These are phyloP conservation scores for Crotophaga sulcirostris DNA, from an alignment of 2,113 vertebrate species.

Conservation along the genomic window DNA sequence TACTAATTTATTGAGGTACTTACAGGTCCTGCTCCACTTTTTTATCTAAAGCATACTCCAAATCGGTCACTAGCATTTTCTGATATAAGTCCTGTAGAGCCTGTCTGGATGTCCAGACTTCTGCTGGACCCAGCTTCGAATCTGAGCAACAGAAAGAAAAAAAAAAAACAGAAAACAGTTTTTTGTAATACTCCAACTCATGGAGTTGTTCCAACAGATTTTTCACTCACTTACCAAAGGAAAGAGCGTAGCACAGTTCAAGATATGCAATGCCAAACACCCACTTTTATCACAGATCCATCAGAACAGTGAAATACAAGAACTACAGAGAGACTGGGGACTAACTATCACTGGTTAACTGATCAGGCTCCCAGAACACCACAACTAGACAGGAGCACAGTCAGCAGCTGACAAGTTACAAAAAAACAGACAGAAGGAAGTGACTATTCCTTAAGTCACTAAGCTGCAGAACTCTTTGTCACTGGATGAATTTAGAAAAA, in stretches of 20 bases:
- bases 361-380: background rate
- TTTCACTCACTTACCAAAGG: background rate
- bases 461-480: background rate
- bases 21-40: slow-evolving; percentile 99
- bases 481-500: background rate
- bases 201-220: background rate
- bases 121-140: slow-evolving; percentile 93
- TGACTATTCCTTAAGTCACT: background rate
- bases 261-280: background rate
- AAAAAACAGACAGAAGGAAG: background rate
- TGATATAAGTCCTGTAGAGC: slow-evolving; percentile 98
- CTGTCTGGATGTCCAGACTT: slow-evolving; percentile 98
- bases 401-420: background rate
- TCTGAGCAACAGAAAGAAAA: slow-evolving; percentile 74
- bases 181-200: background rate
- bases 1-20: slow-evolving; percentile 64
- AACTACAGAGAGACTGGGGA: background rate
- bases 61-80: slow-evolving; percentile 98
- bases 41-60: slow-evolving; percentile 99
- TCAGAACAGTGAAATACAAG: background rate
- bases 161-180: background rate
- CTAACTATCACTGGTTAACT: background rate
- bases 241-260: background rate
- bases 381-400: background rate
- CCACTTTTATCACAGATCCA: background rate